Evolutionary conservation across 2,113 vertebrate genomes (phyloP).

Genomic region (Amphilophus citrinellus): DNA sequence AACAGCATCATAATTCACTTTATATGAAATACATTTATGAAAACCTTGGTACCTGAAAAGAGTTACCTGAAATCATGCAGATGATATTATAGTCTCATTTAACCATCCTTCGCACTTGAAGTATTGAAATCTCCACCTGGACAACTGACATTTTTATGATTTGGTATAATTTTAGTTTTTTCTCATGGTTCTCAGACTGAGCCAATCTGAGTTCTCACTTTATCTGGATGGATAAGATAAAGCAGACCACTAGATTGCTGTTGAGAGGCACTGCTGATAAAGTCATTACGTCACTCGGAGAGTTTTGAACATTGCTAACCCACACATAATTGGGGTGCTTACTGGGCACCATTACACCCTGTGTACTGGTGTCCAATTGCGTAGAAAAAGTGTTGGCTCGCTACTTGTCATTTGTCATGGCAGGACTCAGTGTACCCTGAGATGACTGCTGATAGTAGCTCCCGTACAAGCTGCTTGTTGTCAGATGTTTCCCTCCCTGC

Average conservation of each 20-base stretch:
- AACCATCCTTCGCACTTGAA: slow-evolving; percentile 14
- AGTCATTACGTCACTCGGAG: slow-evolving; percentile 32
- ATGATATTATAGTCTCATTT: background rate
- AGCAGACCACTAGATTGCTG: slow-evolving; percentile 30
- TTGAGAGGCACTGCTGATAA: slow-evolving; percentile 40
- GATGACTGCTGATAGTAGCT: slow-evolving; percentile 61
- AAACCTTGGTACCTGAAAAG: background rate
- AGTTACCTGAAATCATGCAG: background rate
- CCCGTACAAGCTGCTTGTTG: slow-evolving; percentile 57
- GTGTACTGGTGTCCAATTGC: slow-evolving; percentile 14
- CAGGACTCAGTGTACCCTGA: slow-evolving; percentile 22
- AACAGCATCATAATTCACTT: background rate
- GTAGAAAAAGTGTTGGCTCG: slow-evolving; percentile 10
- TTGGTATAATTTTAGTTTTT: slow-evolving; percentile 45
- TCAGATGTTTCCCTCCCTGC: slow-evolving; percentile 71
- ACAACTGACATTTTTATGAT: slow-evolving; percentile 47
- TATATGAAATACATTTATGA: background rate
- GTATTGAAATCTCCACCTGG: background rate
- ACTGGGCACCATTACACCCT: background rate
- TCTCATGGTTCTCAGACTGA: slow-evolving; percentile 36
- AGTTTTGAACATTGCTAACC: slow-evolving; percentile 31
- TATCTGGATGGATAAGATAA: slow-evolving; percentile 64
- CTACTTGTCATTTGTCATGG: slow-evolving; percentile 41
- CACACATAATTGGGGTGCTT: slow-evolving; percentile 7
- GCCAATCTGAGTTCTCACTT: slow-evolving; percentile 25